Percentiles rank a stretch among this genome's conserved stretches.
These are phyloP conservation scores for Phymatocera aterrima DNA, from an alignment of 2,888 invertebrate species.

Conservation along the genomic window DNA sequence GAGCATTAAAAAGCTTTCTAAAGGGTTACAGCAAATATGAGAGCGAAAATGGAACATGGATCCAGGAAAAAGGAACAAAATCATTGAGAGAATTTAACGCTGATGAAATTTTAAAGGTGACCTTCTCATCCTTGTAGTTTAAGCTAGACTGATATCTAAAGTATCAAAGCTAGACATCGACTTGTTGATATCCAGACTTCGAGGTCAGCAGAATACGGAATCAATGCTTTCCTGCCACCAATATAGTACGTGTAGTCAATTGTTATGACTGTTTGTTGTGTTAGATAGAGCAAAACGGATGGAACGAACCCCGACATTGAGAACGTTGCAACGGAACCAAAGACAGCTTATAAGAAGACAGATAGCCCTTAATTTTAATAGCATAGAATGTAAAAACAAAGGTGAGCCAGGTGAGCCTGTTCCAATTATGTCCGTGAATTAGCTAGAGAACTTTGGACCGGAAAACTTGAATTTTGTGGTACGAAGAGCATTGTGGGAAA, in stretches of 20 bases:
- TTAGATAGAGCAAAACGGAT: too few species aligned
- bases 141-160: neutral
- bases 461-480: too few species aligned
- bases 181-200: neutral
- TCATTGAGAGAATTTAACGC: neutral
- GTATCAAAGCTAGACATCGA: neutral
- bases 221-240: neutral
- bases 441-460: too few species aligned
- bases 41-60: neutral
- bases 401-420: too few species aligned
- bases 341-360: too few species aligned
- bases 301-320: too few species aligned
- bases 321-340: too few species aligned
- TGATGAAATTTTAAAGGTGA: neutral
- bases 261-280: too few species aligned
- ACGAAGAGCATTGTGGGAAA: too few species aligned
- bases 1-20: neutral
- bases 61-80: neutral
- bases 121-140: neutral
- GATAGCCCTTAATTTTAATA: too few species aligned
- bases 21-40: neutral
- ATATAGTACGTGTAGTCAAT: neutral
- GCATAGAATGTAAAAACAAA: too few species aligned
- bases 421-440: too few species aligned
- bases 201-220: neutral